Evolutionary conservation across 37 sponge, comb jelly and placozoan species (phyloP).

Genomic region (Chondrilla cf. caribensis): DNA sequence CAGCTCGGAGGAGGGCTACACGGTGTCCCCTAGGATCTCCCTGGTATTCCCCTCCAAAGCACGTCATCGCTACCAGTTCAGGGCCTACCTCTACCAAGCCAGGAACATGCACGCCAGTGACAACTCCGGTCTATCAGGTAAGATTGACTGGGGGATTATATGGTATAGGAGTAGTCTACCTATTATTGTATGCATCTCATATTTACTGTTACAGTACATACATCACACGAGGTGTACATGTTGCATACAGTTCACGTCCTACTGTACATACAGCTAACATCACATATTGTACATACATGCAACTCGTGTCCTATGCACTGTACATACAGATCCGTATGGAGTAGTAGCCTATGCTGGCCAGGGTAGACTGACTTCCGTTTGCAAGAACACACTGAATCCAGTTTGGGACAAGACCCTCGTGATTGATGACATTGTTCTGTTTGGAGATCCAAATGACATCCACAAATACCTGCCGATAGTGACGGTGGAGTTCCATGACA

Average conservation of each 20-base stretch:
- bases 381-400: slow-evolving; percentile 87
- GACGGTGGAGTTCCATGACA: slow-evolving; percentile 87
- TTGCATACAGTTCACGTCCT: too few relatives aligned
- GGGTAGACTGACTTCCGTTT: slow-evolving; percentile 50
- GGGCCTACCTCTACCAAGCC: slow-evolving; percentile 97
- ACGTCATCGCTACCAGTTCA: slow-evolving; percentile 69
- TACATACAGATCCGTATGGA: slow-evolving; percentile 74
- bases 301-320: too few relatives aligned
- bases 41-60: too few relatives aligned
- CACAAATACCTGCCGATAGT: slow-evolving; percentile 68
- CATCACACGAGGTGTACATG: too few relatives aligned
- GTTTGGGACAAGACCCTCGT: slow-evolving; percentile 97
- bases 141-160: too few relatives aligned
- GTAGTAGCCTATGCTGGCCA: slow-evolving; percentile 71
- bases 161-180: too few relatives aligned
- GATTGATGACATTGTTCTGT: slow-evolving; percentile 77
- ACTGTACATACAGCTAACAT: too few relatives aligned
- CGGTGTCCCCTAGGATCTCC: too few relatives aligned
- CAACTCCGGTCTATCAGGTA: slow-evolving; percentile 87
- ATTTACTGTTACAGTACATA: too few relatives aligned
- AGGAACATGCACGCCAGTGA: slow-evolving; percentile 87
- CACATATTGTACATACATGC: too few relatives aligned
- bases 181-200: too few relatives aligned
- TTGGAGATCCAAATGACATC: slow-evolving; percentile 69
- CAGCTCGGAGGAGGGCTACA: too few relatives aligned